Evolutionary conservation across 2,113 vertebrate species (phyloP), one percentile per base, ranked within the genome.

Genomic region (Notothenia rossii): DNA sequence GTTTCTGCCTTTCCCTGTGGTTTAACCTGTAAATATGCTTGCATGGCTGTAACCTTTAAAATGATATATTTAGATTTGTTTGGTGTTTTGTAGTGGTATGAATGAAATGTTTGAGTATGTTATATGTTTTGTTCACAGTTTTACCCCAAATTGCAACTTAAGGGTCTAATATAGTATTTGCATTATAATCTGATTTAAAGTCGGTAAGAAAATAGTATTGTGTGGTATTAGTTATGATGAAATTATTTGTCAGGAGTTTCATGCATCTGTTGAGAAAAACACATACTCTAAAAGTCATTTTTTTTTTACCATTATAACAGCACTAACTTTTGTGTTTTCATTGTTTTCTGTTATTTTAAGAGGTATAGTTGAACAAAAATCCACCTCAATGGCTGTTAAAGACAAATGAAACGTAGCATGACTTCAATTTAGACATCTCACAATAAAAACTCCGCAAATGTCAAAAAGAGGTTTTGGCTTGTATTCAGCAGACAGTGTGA

Each of bases 401-500:
- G 72, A 62, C 65, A 88, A 85, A 75, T 78, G 72, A 88, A 68
- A 75, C 72, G 71, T 59, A 80, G 78, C 83, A 86, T 61, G 79
- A 70, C 62, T 48, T 64, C 48, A 51, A 33, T 79, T 84, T 67
- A 63, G 86, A 67, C 20, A 0, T 59, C 49, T 77, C 22, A 58
- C 75, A 77, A 63, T 76, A 80, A 87, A 83, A 85, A 51, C 66
- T 45, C 63, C 59, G 7, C n/a, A 12, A 83, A 86, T 61, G 78
- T 86, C 77, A 81, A 68, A 56, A 22, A 59, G 46, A 71, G 59
- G 55, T 65, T 73, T 76, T 83, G 82, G 45, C 65, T 88, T 88
- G 58, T 83, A 78, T 88, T 90, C 72, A 85, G 68, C 62, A 73
- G 78, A 87, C 84, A 87, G 79, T 29, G 22, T 86, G 77, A 88